These are phyloP conservation scores for Malurus cyaneus DNA, from an alignment of 2,113 vertebrate species.

Conservation along the genomic window DNA sequence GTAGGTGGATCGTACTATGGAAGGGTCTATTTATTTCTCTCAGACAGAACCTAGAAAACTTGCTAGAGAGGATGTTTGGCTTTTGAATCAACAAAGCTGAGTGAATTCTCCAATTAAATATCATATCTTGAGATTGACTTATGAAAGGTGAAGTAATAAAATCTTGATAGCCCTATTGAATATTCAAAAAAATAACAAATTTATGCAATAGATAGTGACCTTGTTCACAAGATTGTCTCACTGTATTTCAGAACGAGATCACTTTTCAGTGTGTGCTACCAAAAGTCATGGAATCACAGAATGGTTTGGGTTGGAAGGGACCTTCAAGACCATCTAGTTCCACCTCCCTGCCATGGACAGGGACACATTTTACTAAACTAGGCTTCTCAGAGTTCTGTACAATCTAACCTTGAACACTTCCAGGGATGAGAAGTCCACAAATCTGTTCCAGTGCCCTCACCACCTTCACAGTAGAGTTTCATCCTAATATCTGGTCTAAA, in stretches of 20 bases:
- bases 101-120: not conserved
- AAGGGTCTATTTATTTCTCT: not conserved
- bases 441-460: not conserved
- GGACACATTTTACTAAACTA: not conserved
- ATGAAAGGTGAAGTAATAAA: not conserved
- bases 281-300: not conserved
- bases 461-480: not conserved
- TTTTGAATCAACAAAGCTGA: not conserved
- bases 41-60: not conserved
- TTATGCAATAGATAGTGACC: not conserved
- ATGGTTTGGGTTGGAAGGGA: not conserved
- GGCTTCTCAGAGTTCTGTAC: not conserved
- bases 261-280: not conserved
- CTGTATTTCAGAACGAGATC: not conserved
- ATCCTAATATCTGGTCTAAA: not conserved
- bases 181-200: not conserved
- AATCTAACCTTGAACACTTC: not conserved
- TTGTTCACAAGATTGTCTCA: not conserved
- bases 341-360: accelerated
- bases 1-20: not conserved
- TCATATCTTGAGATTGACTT: not conserved
- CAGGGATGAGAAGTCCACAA: not conserved
- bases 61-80: not conserved
- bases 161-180: not conserved
- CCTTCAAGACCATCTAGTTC: not conserved